Percentiles rank a stretch among this genome's conserved stretches.
phyloP scores from a whole-genome alignment of 2,888 invertebrate genomes.

The Drosophila suboccidentalis region DNA sequence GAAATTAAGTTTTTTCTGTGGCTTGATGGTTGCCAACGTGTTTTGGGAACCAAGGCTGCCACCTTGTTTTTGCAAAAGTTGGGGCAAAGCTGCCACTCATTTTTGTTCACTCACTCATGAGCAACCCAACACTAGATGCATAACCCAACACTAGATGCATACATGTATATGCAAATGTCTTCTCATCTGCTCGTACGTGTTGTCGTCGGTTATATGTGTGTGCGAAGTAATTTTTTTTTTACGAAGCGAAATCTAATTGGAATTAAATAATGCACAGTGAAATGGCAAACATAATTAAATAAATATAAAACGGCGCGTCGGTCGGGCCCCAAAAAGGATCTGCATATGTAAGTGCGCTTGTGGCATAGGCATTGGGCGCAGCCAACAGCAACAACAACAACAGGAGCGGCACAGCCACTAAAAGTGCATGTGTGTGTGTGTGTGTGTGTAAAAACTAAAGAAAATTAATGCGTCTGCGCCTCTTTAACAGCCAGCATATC shows the following conservation, averaged over 20 bases:
- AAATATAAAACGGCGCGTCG: constrained; percentile 53
- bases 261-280: constrained; percentile 59
- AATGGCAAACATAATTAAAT: constrained; percentile 54
- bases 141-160: too few species aligned
- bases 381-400: constrained; percentile 46
- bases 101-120: too few species aligned
- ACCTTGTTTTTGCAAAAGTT: too few species aligned
- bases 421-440: constrained; percentile 34
- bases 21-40: too few species aligned
- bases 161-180: constrained; percentile 59
- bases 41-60: too few species aligned
- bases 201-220: constrained; percentile 65
- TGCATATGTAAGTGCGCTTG: constrained; percentile 62
- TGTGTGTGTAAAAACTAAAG: constrained; percentile 55
- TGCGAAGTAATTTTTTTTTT: constrained; percentile 65
- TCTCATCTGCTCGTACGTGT: constrained; percentile 67
- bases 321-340: constrained; percentile 54
- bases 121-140: too few species aligned
- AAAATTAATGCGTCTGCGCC: constrained; percentile 75
- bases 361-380: constrained; percentile 26
- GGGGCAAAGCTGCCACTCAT: too few species aligned
- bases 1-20: too few species aligned
- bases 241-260: constrained; percentile 70
- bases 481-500: constrained; percentile 26
- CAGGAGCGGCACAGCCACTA: constrained; percentile 68